Percentiles rank a stretch among this genome's conserved stretches.
Conservation (phyloP, 2,888 invertebrate species). For the Petrophora chlorosata region DNA sequence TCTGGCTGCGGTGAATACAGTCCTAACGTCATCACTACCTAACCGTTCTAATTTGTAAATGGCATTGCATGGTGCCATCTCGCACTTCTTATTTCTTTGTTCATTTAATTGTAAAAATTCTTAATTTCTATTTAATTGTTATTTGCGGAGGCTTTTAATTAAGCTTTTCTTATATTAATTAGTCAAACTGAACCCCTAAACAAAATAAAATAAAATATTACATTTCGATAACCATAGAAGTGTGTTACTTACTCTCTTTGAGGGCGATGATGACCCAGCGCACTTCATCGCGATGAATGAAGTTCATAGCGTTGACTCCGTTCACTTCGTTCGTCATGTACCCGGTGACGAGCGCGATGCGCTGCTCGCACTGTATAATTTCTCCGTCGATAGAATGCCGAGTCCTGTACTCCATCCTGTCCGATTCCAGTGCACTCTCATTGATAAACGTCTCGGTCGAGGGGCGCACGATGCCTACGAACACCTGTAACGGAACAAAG, state of each 20-base stretch:
- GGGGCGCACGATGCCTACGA: conserved; percentile 88
- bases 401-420: conserved; percentile 93
- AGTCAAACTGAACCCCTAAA: too few relatives aligned
- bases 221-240: too few relatives aligned
- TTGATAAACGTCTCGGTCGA: conserved; percentile 83
- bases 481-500: conserved; percentile 70
- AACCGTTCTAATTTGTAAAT: too few relatives aligned
- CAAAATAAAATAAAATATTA: too few relatives aligned
- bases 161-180: too few relatives aligned
- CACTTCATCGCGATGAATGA: conserved; percentile 94
- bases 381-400: conserved; percentile 94
- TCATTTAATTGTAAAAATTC: too few relatives aligned
- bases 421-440: conserved; percentile 60
- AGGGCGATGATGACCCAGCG: conserved; percentile 94
- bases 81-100: too few relatives aligned
- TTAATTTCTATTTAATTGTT: too few relatives aligned
- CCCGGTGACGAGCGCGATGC: conserved; percentile 94
- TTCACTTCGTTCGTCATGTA: conserved; percentile 94
- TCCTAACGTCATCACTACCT: too few relatives aligned
- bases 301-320: conserved; percentile 93
- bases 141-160: too few relatives aligned
- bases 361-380: conserved; percentile 94
- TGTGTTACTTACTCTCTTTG: conserved; percentile 87
- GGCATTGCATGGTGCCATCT: too few relatives aligned
- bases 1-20: too few relatives aligned